phyloP scores from a whole-genome alignment of 1,140 invertebrate genomes.

The Spodoptera litura region DNA sequence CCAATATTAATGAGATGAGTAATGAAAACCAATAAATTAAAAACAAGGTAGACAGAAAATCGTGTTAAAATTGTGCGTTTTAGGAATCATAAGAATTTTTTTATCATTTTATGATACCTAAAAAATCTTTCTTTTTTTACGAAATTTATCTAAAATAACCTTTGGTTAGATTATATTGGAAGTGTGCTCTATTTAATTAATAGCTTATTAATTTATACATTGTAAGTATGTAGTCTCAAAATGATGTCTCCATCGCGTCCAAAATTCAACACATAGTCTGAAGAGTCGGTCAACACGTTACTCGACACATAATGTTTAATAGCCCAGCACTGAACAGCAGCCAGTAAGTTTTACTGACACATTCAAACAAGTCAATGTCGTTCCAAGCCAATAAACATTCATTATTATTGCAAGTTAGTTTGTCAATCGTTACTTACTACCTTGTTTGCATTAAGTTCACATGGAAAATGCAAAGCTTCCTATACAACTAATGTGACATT shows the following conservation, averaged over 20 bases:
- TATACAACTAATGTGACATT: background rate
- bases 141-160: no score
- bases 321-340: background rate
- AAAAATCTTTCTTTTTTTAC: no score
- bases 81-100: no score
- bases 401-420: slow-evolving; percentile 23
- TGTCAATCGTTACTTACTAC: slow-evolving; percentile 18
- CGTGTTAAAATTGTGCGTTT: no score
- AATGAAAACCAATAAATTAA: background rate
- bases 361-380: slow-evolving; percentile 16
- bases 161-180: no score
- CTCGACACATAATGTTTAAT: background rate
- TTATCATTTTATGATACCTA: no score
- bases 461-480: background rate
- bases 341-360: slow-evolving; percentile 1
- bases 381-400: slow-evolving; percentile 2
- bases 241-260: no score
- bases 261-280: no score
- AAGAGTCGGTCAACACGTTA: background rate
- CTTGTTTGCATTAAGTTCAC: slow-evolving; percentile 8
- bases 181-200: no score
- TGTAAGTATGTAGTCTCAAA: no score
- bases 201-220: no score
- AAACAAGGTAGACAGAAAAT: no score
- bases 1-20: background rate